Base-by-base conservation (phyloP, 2,888 invertebrate species). In the Spilarctia lutea region DNA sequence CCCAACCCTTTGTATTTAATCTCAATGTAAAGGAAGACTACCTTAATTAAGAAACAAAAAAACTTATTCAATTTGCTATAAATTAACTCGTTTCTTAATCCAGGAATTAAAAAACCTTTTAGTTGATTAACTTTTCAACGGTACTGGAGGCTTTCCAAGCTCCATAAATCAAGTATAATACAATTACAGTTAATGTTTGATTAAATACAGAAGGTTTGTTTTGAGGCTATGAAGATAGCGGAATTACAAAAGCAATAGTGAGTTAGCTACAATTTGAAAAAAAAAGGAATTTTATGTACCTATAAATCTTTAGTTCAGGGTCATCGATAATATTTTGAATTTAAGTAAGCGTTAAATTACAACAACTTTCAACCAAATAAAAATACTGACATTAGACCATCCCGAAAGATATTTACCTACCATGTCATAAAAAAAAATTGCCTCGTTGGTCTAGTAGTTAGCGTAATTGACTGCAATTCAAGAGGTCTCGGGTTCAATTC, bases 41-140 rank as follows among this genome's bases (percentile, higher is more conserved):
- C 84, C 85, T 88, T 91, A 91, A 91, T 92, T 71, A 71, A 35
- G 91, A 91, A 88, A 88, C 84, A 79, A 88, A 86, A 91, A 85
- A 88, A 88, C 88, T 89, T 84, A 88, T 91, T 90, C 90, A 91
- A 89, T 91, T 91, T 87, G 84, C 89, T 85, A 91, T 92, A 93
- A 93, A 93, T 94, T 93, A 93, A 93, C 92, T 91, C 90, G 89
- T 91, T 93, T 91, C 91, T 93, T 93, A 91, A 91, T 92, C 89
- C 86, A 79, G 85, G 82, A 89, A 90, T 88, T 89, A 81, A 91
- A 93, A 93, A 92, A 88, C 90, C 94, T 94, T 92, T 95, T 94
- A 95, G 91, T 91, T 94, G 94, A 95, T 95, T 94, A 95, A 94
- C 91, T 93, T 94, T 93, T 92, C 92, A 94, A 88, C 90, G 86